A percentile compares a stretch with the other conserved stretches of the same genome.
Evolutionary conservation across 2,888 invertebrate genomes (phyloP).

Genomic region (Cacoxenus indagator): DNA sequence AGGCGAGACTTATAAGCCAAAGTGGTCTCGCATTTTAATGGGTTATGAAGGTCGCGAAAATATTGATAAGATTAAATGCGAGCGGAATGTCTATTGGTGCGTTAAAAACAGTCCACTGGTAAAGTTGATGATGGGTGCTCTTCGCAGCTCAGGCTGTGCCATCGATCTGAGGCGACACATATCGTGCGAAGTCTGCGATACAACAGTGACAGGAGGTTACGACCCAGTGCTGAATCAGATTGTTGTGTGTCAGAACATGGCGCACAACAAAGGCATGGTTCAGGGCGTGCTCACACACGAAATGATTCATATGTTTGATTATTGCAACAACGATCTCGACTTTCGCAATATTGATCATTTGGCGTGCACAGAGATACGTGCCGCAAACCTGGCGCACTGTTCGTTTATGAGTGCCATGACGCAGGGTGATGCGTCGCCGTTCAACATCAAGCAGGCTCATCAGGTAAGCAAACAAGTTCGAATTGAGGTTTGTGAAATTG

Average conservation of each 20-base stretch:
- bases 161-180: constrained; percentile 89
- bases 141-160: constrained; percentile 77
- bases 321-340: constrained; percentile 88
- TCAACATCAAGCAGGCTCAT: constrained; percentile 82
- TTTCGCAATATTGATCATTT: constrained; percentile 91
- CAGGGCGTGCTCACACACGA: constrained; percentile 91
- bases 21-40: constrained; percentile 74
- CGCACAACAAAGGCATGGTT: constrained; percentile 77
- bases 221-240: constrained; percentile 73
- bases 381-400: constrained; percentile 94
- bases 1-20: constrained; percentile 74
- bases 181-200: constrained; percentile 91
- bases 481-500: no score
- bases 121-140: constrained; percentile 86
- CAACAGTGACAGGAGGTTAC: constrained; percentile 90
- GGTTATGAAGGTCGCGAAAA: constrained; percentile 79
- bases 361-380: constrained; percentile 95
- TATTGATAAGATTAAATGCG: constrained; percentile 83
- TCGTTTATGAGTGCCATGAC: constrained; percentile 85
- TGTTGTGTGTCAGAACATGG: constrained; percentile 91
- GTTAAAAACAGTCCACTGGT: constrained; percentile 84
- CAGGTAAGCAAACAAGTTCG: no score
- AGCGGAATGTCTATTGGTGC: constrained; percentile 80
- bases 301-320: constrained; percentile 97
- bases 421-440: constrained; percentile 79